phyloP scores from a whole-genome alignment of 2,888 invertebrate species.

The Lasius fuliginosus region DNA sequence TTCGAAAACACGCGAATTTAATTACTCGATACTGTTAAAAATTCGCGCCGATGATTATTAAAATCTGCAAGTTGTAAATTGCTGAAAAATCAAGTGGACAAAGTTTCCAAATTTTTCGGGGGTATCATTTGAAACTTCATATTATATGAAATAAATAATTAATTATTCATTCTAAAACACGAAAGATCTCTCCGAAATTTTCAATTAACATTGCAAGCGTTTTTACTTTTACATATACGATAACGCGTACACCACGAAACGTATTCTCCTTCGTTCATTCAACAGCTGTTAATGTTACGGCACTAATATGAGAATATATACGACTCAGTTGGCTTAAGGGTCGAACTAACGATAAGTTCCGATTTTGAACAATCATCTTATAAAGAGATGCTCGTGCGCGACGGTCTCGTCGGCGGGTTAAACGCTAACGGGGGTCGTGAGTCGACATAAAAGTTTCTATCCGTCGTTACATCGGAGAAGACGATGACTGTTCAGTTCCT shows the following conservation, averaged over 20 bases:
- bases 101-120: background rate
- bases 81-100: background rate
- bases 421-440: constrained; percentile 67
- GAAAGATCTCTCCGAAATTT: background rate
- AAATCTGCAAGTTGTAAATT: background rate
- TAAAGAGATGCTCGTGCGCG: constrained; percentile 50
- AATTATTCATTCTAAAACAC: background rate
- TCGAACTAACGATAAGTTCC: constrained; percentile 23
- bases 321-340: background rate
- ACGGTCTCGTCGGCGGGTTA: constrained; percentile 54
- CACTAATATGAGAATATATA: constrained; percentile 7
- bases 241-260: background rate
- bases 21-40: constrained; percentile 43
- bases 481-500: constrained; percentile 76
- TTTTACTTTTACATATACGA: background rate
- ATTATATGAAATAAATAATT: background rate
- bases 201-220: background rate
- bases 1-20: constrained; percentile 35
- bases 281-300: background rate
- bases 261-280: constrained; percentile 4
- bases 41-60: constrained; percentile 13
- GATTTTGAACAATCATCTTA: constrained; percentile 48
- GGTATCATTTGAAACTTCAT: background rate
- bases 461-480: constrained; percentile 66
- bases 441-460: constrained; percentile 73